Evolutionary conservation across 2,797 vertebrate species (phyloP), one percentile per base, ranked within the genome.

Genomic region (Threskiornis aethiopicus): DNA sequence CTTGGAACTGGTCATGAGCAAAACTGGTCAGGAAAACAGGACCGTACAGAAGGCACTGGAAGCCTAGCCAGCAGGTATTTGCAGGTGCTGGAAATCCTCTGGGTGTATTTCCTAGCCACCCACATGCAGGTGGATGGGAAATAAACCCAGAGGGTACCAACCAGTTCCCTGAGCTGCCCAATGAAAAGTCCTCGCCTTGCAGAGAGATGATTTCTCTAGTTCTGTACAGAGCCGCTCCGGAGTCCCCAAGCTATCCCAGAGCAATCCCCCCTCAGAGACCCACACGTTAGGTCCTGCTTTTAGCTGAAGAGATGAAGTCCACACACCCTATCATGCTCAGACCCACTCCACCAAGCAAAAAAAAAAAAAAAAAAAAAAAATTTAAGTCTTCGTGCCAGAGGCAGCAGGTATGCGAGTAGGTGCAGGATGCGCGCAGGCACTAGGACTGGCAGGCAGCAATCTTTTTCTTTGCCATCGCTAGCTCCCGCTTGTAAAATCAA

Each of bases 161-260:
- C 1, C 24, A 58, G 20, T 10, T 61, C n/a, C 79, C 24, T 2
- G 7, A 62, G 42, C 29, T 73, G 31, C 31, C 26, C 58, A n/a
- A 1, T 1, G 22, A 46, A 44, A 69, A 64, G 35, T 10, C 58
- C 78, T 96, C 87, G 98, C 99, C 98, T 99, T 99, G 98, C 98
- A 99, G 61, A 99, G 97, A 99, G 76, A 98, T 98, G 65, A 99
- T 98, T 82, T 97, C 25, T 64, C 49, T 15, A 12, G 24, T 26
- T 61, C 84, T 41, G 12, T 37, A 10, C 61, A 35, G 59, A 64
- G 17, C 44, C 2, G 2, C n/a, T 75, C 19, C n/a, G 4, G 13
- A 29, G 33, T 28, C 58, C 24, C 37, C 37, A 42, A 8, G 82
- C 35, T 22, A 9, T 8, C 31, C 21, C 46, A 75, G 41, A 52